Evolutionary conservation across 2,113 vertebrate genomes (phyloP), one percentile per base, ranked within the genome.

Genomic region (Protomyctophum bolini): DNA sequence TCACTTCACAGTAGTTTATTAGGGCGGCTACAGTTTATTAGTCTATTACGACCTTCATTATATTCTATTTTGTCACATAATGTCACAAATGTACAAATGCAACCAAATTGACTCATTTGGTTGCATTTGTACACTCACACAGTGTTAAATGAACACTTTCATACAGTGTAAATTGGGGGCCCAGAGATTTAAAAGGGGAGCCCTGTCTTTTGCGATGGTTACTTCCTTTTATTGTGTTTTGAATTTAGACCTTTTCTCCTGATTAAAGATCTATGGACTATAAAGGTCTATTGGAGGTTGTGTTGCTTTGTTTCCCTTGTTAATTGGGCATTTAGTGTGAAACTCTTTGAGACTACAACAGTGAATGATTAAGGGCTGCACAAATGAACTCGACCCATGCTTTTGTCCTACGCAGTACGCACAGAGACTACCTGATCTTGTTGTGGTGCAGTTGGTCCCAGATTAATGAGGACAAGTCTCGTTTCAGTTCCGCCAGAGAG

Each of bases 401-500:
- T 79, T 66, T 80, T 60, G 29, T 10, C 28, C 1, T 8, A 57
- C 14, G 5, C 2, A 14, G 12, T 57, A 14, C 8, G 21, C 7
- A 15, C 8, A n/a, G 0, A 28, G n/a, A n/a, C 29, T 63, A 95
- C 95, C 93, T 93, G 71, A 88, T 56, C 47, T 82, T 79, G 46
- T 85, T 89, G 72, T 76, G 85, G 58, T 93, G 82, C 62, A 95
- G 91, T 78, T 96, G 95, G 41, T 96, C 95, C 95, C 95, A 96
- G 73, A 96, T 89, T 51, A 96, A 91, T 14, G 92, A 91, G 28
- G 82, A n/a, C 60, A 95, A 82, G 60, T 89, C 93, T 45, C 75
- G 90, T 49, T 84, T 91, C 66, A 96, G 12, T 12, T 80, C 54
- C 41, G 83, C 70, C 77, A 94, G 80, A 68, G 84, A 69, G 0